Evolutionary conservation across 2,888 invertebrate genomes (phyloP), one percentile per base, ranked within the genome.

Genomic region (Epirrhoe tristata): DNA sequence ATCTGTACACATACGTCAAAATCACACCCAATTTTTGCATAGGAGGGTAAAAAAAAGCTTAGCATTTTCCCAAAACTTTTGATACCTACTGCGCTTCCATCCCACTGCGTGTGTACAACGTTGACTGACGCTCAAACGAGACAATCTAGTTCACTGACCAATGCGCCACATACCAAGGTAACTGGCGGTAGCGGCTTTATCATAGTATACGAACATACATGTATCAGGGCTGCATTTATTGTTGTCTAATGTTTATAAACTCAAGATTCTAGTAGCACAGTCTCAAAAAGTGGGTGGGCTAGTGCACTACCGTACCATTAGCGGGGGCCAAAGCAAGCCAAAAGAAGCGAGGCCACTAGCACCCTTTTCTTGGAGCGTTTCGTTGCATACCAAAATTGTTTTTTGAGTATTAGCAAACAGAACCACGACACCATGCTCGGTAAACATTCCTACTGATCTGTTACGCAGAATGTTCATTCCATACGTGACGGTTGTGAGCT

Each of bases 51-150:
- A 43, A 10, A 36, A 36, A 8, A 43, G 12, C 12, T 12, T 43
- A 4, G 39, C 24, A 24, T 3, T 24, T 39, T 39, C 34, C 34
- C 5, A 4, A 43, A 46, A 6, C 14, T 14, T 14, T n/a, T 46
- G 46, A 46, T 14, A 10, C 10, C 10, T 36, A 36, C 36, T 36
- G 10, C 36, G 24, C 48, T 63, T 63, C 63, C 58, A 17, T 10
- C 24, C 57, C 53, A 48, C 12, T 34, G 51, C 56, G 48, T 53
- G 63, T 63, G 58, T 36, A 58, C 34, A 63, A 53, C 32, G 63
- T 63, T 63, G 63, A 58, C 63, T 58, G 63, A 52, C 58, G 57
- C 52, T 63, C 34, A 17, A 58, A 52, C 36, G 36, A 24, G 61
- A 61, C 61, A 17, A 43, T 43, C 31, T 50, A 53, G 54, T 62